phyloP scores from a whole-genome alignment of 2,888 invertebrate genomes.

The Schrankia costaestrigalis region DNA sequence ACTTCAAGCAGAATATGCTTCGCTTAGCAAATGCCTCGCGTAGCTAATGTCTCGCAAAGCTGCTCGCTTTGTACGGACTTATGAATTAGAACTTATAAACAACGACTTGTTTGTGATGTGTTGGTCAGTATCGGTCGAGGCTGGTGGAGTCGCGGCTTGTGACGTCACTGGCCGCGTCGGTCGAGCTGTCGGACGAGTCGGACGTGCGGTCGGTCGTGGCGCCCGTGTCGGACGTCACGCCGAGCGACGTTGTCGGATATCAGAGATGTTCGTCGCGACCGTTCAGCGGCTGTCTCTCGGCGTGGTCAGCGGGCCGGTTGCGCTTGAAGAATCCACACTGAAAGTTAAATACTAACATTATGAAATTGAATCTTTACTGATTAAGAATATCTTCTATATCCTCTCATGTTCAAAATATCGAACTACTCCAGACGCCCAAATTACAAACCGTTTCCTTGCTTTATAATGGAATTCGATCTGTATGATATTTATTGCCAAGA shows the following conservation, averaged over 20 bases:
- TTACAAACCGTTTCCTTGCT: too few relatives aligned
- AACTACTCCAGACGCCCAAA: too few relatives aligned
- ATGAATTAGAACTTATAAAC: neutral
- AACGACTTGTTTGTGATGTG: neutral
- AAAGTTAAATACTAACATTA: constrained; percentile 10
- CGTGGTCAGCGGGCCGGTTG: constrained; percentile 90
- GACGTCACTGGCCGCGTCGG: constrained; percentile 74
- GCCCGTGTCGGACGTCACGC: constrained; percentile 52
- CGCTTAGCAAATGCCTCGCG: too few relatives aligned
- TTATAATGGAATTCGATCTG: too few relatives aligned
- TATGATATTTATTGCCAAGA: too few relatives aligned
- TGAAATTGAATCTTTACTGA: neutral
- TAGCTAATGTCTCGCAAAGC: too few relatives aligned
- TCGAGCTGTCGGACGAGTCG: constrained; percentile 38
- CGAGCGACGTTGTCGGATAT: constrained; percentile 65
- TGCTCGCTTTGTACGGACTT: neutral
- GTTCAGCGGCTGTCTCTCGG: constrained; percentile 92
- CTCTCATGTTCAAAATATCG: too few relatives aligned
- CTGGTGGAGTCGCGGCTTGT: constrained; percentile 71
- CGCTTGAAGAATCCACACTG: constrained; percentile 97
- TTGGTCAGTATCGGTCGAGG: constrained; percentile 57
- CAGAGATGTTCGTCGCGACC: constrained; percentile 90
- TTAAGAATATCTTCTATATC: too few relatives aligned
- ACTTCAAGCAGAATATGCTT: too few relatives aligned
- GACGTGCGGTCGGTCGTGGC: constrained; percentile 37